These are phyloP conservation scores for Nemoura dubitans DNA, from an alignment of 2,888 invertebrate genomes.

Conservation along the genomic window DNA sequence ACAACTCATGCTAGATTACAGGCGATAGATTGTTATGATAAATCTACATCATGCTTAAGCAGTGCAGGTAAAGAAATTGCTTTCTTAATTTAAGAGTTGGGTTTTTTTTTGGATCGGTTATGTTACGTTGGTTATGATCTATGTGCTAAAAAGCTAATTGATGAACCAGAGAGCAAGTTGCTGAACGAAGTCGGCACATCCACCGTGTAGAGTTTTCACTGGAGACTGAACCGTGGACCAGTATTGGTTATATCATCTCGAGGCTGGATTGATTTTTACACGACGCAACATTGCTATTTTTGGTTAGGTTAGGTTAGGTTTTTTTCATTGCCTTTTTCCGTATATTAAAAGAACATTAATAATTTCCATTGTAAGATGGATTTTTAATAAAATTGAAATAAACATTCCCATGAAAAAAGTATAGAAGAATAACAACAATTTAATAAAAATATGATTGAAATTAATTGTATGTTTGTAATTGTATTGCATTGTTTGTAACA, in stretches of 20 bases:
- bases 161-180: neutral
- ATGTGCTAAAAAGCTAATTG: neutral
- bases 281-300: no score
- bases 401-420: no score
- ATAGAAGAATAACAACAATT: no score
- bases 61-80: neutral
- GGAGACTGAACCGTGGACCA: neutral
- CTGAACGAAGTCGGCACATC: neutral
- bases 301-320: no score
- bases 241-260: neutral
- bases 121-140: neutral
- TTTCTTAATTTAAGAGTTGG: neutral
- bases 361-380: no score
- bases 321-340: no score
- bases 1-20: neutral
- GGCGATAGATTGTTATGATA: neutral
- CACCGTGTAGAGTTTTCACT: neutral
- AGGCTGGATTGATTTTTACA: no score
- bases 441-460: no score
- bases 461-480: no score
- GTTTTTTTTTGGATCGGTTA: neutral
- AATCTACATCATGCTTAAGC: slow-evolving; percentile 2
- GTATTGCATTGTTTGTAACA: no score
- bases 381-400: no score
- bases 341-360: no score